A percentile compares a stretch with the other conserved stretches of the same genome.
phyloP scores from a whole-genome alignment of 2,113 vertebrate species.

The Caretta caretta region DNA sequence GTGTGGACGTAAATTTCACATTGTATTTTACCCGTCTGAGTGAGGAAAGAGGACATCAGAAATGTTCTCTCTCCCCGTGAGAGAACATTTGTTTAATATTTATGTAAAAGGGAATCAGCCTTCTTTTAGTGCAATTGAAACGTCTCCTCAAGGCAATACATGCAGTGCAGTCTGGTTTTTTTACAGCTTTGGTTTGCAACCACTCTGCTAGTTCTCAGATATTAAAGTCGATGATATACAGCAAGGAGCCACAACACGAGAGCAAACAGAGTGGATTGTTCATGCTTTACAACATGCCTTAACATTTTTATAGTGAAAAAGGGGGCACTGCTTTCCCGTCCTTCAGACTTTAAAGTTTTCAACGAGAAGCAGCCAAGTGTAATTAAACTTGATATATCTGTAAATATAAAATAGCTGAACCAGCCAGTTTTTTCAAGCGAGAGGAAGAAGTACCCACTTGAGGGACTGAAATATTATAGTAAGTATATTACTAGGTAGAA shows the following conservation, averaged over 20 bases:
- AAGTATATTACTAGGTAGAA: accelerated
- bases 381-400: background rate
- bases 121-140: background rate
- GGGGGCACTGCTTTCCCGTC: background rate
- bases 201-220: background rate
- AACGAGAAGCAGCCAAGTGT: background rate
- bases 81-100: background rate
- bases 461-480: background rate
- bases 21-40: background rate
- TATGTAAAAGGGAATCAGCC: background rate
- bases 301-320: background rate
- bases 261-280: background rate
- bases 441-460: background rate
- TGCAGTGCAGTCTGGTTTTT: background rate
- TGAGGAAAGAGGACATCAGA: background rate
- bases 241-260: background rate
- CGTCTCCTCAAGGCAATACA: background rate
- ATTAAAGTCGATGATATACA: background rate
- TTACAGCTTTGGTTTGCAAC: background rate
- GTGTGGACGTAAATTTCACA: background rate
- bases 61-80: background rate
- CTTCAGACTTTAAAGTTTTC: background rate
- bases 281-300: background rate
- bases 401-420: background rate
- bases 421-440: background rate